Conservation (phyloP, 2,797 vertebrate species). For the Sebastes vulpes region DNA sequence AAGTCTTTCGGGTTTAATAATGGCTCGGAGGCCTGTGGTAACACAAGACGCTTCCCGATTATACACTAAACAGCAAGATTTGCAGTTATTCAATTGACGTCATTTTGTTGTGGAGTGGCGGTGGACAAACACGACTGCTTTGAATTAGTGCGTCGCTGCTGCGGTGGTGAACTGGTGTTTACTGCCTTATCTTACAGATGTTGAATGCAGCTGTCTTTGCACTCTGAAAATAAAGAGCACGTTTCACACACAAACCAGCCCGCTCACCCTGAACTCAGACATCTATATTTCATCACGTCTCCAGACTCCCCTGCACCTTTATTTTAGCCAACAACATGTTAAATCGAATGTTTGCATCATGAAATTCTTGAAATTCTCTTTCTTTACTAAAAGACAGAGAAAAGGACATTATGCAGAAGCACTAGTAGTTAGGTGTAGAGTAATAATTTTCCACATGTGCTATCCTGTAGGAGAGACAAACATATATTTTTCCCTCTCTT, state of each 20-base stretch:
- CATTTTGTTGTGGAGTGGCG: conserved; percentile 59
- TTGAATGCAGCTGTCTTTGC: conserved; percentile 39
- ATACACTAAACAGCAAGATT: conserved; percentile 69
- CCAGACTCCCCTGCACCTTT: conserved; percentile 20
- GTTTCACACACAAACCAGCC: conserved; percentile 27
- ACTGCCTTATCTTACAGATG: conserved; percentile 50
- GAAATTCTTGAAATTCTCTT: conserved; percentile 3
- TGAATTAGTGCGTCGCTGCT: conserved; percentile 68
- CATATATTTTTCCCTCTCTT: background rate
- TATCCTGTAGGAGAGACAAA: background rate
- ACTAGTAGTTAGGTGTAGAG: background rate
- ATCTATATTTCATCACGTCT: conserved; percentile 66
- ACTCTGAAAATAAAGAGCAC: conserved; percentile 33
- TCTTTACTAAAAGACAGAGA: background rate
- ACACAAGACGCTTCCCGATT: conserved; percentile 53
- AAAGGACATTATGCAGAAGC: background rate
- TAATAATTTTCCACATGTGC: background rate
- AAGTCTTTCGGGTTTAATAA: conserved; percentile 71
- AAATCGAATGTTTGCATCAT: conserved; percentile 17
- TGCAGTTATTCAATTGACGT: conserved; percentile 75
- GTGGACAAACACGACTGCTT: conserved; percentile 75
- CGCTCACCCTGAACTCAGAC: conserved; percentile 36
- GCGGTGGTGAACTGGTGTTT: conserved; percentile 34
- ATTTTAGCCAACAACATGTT: conserved; percentile 6
- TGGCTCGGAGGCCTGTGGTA: conserved; percentile 73